A percentile compares a stretch with the other conserved stretches of the same genome.
These are phyloP conservation scores for Mormyrus iriodes DNA, from an alignment of 2,113 vertebrate genomes.

Conservation along the genomic window DNA sequence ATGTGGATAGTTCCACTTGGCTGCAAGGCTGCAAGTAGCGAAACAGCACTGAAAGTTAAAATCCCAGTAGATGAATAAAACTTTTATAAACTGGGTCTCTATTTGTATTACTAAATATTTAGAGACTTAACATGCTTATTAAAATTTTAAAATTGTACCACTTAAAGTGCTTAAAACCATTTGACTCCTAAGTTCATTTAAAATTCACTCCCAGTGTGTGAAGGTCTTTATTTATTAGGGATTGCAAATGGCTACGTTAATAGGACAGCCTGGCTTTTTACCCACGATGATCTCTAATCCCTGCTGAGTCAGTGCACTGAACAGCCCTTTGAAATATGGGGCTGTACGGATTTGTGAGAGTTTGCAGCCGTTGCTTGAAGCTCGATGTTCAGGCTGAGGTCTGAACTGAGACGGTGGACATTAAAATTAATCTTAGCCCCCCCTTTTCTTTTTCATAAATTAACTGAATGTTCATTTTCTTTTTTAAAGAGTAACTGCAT, in stretches of 20 bases:
- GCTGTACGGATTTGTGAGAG: constrained; percentile 43
- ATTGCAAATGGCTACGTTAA: constrained; percentile 13
- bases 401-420: constrained; percentile 43
- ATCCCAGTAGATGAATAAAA: neutral
- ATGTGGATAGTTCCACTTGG: neutral
- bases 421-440: constrained; percentile 50
- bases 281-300: constrained; percentile 33
- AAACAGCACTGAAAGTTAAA: constrained; percentile 18
- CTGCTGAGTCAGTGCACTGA: constrained; percentile 52
- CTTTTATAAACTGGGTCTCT: neutral
- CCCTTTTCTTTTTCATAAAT: constrained; percentile 31
- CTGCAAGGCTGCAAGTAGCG: neutral
- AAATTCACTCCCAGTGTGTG: neutral
- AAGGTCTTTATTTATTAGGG: neutral
- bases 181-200: constrained; percentile 14
- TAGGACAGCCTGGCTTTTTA: constrained; percentile 25
- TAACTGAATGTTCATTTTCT: constrained; percentile 39
- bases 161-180: neutral
- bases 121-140: neutral
- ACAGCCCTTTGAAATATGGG: constrained; percentile 48
- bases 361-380: constrained; percentile 43
- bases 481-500: constrained; percentile 45
- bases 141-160: neutral
- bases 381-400: constrained; percentile 46
- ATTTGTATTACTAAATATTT: neutral